Base-by-base conservation (phyloP, 2,888 invertebrate genomes). In the Syrista parreyssii region DNA sequence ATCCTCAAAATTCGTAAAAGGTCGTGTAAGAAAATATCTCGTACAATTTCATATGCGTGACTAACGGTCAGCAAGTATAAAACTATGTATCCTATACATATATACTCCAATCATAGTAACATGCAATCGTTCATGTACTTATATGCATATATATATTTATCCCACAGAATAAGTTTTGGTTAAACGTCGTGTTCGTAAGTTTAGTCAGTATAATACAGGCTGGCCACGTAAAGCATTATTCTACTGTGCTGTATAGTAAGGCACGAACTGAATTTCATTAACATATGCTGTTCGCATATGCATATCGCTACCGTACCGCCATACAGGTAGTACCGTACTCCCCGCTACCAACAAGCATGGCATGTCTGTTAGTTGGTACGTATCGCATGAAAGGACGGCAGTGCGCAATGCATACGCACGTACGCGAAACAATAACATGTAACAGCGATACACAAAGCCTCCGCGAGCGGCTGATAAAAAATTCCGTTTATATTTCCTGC, bases 241-340 rank as follows among this genome's bases (percentile, higher is more conserved):
- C 32, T 33, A 31, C 71, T 33, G 71, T 23, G 71, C 71, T 12
- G 71, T 71, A 33, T 71, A 71, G 32, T 12, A 33, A 15, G 71
- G 71, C 71, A 71, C 55, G 55, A 55, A 55, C 83, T 85, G 86
- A 87, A 87, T 86, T 86, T 87, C 86, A 88, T 87, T 87, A 86
- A 15, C 32, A 82, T 81, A 82, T 78, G 76, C 79, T 78, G 82
- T 79, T 83, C 84, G 83, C 84, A 84, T 87, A 84, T 85, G 86
- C 85, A 83, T 86, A 84, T 84, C 83, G 84, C 82, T 79, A 82
- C 82, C 80, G 84, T 81, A 81, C 80, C 31, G 78, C 75, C 72
- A 55, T 74, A 71, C 76, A 71, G 68, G 72, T 40, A 74, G 68
- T 23, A 55, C 55, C 55, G 23, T 55, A 55, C 55, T 55, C 55